Base-by-base conservation (phyloP, 30 jellyfish, hydroid and myxozoan genomes). In the Chrysaora quinquecirrha region DNA sequence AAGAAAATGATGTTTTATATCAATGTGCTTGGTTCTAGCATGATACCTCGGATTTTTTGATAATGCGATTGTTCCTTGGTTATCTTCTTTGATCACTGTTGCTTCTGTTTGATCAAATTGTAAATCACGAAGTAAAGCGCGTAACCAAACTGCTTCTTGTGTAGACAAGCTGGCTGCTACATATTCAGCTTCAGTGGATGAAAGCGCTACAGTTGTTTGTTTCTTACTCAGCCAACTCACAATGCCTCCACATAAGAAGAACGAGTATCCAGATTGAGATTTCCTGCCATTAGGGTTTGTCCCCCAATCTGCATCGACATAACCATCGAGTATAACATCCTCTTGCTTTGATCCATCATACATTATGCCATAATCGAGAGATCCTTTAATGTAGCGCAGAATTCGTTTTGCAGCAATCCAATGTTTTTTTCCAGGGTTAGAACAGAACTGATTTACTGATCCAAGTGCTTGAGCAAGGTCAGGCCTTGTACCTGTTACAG, bases 361-460 rank as follows among this genome's bases (percentile, higher is more conserved):
- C 1, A 2, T 6, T 19, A 78, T 14, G 9, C 73, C 83, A 33
- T 58, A 73, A 32, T 84, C 48, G 0, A 71, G 10, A 0, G 95
- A 48, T 23, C 95, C 95, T 64, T 84, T 84, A 0, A 84, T 46
- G 58, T 73, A 84, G 1, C 89, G 66, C 43, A 68, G 35, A 1
- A 82, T 82, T 19, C 93, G n/a, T 61, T 82, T 82, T 27, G 48
- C 93, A 21, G 68, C 87, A 1, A 3, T 30, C 87, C 93, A 82
- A 71, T 82, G 93, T 35, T 67, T 11, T 7, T 24, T 24, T n/a
- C 86, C 87, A 29, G 93, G 86, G 14, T 67, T 80, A 27, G 86
- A 22, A 63, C 60, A 34, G 24, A 18, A 56, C 34, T 67, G 93
- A 32, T 54, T 67, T 20, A 67, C 64, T 34, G 50, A 1, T 6